phyloP scores from a whole-genome alignment of 2,797 vertebrate genomes.

The Darevskia nairensis region DNA sequence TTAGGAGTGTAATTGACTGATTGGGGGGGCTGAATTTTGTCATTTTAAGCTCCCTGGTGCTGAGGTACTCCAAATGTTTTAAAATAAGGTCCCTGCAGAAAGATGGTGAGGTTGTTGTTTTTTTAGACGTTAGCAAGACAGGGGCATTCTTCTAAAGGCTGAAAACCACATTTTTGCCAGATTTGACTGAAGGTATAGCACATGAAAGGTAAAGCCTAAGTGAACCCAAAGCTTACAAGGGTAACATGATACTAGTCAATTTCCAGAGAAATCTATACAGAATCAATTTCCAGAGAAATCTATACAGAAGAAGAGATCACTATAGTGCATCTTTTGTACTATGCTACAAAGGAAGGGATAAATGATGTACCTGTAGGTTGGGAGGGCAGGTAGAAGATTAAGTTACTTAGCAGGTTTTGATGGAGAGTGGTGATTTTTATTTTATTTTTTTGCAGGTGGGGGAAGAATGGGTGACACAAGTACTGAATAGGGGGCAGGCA shows the following conservation, averaged over 20 bases:
- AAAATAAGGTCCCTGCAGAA: not conserved
- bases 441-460: not conserved
- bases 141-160: not conserved
- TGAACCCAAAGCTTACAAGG: not conserved
- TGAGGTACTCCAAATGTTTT: not conserved
- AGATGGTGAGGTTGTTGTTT: not conserved
- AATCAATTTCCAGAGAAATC: too few species aligned
- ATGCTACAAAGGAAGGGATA: too few species aligned
- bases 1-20: conserved; percentile 1
- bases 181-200: not conserved
- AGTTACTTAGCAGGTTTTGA: not conserved
- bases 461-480: not conserved
- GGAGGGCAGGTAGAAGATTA: not conserved
- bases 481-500: not conserved
- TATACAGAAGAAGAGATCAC: too few species aligned
- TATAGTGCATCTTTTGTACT: too few species aligned
- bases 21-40: not conserved
- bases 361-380: too few species aligned
- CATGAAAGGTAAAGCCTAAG: not conserved
- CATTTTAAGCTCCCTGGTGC: not conserved
- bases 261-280: too few species aligned
- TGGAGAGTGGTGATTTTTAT: not conserved
- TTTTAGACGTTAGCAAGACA: not conserved
- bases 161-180: not conserved
- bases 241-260: not conserved